These are phyloP conservation scores for Baryphthengus martii DNA, from an alignment of 2,113 vertebrate species.

Conservation along the genomic window DNA sequence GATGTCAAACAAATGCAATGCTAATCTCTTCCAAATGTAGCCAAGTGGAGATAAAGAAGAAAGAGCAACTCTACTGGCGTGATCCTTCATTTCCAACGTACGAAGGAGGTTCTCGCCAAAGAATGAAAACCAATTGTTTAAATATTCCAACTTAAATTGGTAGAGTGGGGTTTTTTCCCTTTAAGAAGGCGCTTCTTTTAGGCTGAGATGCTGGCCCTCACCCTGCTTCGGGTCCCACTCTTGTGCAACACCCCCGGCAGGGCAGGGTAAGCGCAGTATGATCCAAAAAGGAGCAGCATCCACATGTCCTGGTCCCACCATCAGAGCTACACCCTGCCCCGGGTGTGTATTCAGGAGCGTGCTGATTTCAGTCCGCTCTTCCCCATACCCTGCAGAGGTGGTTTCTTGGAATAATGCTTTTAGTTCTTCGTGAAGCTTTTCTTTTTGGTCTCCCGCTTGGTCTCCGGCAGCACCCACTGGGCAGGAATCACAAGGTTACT, in stretches of 20 bases:
- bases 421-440: background rate
- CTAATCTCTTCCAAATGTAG: constrained; percentile 59
- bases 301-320: rapidly evolving
- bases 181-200: background rate
- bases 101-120: background rate
- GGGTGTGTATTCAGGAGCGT: rapidly evolving
- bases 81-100: background rate
- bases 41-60: constrained; percentile 3
- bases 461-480: background rate
- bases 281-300: background rate
- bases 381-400: background rate
- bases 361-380: background rate
- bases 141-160: background rate
- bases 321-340: background rate
- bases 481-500: background rate
- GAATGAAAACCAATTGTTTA: background rate
- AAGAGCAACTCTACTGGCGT: background rate
- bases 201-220: background rate
- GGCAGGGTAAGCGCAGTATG: rapidly evolving
- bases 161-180: background rate
- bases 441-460: background rate
- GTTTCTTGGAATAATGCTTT: background rate
- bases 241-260: background rate
- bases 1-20: constrained; percentile 29
- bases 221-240: rapidly evolving